A percentile compares a stretch with the other conserved stretches of the same genome.
These are phyloP conservation scores for Erebia epiphron DNA, from an alignment of 2,888 invertebrate species.

Conservation along the genomic window DNA sequence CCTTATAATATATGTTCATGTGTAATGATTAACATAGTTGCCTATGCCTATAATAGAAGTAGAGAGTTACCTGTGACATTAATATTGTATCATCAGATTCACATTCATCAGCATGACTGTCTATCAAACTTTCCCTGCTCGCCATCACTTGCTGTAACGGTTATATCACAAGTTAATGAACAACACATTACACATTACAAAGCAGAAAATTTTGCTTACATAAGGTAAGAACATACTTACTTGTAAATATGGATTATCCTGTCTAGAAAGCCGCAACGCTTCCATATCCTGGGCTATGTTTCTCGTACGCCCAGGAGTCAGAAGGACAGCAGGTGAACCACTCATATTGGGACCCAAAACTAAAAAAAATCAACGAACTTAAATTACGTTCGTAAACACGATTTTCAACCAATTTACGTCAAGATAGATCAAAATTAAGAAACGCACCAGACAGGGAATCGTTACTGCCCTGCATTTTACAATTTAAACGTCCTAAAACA, in stretches of 20 bases:
- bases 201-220: conserved; percentile 8
- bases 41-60: too few relatives aligned
- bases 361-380: conserved; percentile 45
- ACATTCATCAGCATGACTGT: conserved; percentile 86
- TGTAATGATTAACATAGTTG: too few relatives aligned
- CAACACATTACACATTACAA: conserved; percentile 23
- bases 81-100: conserved; percentile 90
- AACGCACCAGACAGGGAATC: conserved; percentile 71
- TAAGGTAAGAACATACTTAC: conserved; percentile 59
- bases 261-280: conserved; percentile 89
- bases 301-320: conserved; percentile 88
- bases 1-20: too few relatives aligned
- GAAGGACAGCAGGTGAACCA: conserved; percentile 83
- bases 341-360: conserved; percentile 65
- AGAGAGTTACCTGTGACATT: conserved; percentile 88
- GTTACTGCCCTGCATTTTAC: conserved; percentile 70
- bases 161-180: conserved; percentile 33
- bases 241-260: conserved; percentile 93
- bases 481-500: conserved; percentile 36
- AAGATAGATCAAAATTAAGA: background rate
- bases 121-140: conserved; percentile 90
- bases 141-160: conserved; percentile 88
- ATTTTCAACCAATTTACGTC: background rate
- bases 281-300: conserved; percentile 94
- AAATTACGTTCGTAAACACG: conserved; percentile 22